phyloP scores from a whole-genome alignment of 1,140 invertebrate genomes.

The Schlechtendalia chinensis region DNA sequence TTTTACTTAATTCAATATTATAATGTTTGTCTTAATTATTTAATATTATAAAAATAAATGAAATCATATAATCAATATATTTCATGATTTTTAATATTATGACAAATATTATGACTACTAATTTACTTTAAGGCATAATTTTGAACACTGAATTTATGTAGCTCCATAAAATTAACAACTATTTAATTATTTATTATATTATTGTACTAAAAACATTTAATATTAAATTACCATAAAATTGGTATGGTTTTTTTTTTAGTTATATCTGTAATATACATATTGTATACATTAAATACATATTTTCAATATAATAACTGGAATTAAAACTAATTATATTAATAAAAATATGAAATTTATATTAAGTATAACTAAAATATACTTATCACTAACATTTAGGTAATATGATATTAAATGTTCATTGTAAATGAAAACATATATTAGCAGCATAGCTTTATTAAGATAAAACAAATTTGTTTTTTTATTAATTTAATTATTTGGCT shows the following conservation, averaged over 20 bases:
- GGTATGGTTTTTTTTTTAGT: not conserved
- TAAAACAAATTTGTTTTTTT: not conserved
- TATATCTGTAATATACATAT: not conserved
- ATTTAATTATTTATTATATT: constrained; percentile 14
- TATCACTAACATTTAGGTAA: no score
- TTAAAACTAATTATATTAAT: not conserved
- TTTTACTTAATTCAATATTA: not conserved
- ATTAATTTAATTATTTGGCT: constrained; percentile 1
- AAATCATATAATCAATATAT: no score
- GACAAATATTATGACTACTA: not conserved
- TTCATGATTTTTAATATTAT: no score
- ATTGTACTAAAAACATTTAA: constrained; percentile 4
- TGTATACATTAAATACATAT: not conserved
- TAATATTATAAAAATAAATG: not conserved
- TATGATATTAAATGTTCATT: not conserved
- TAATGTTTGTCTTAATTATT: not conserved
- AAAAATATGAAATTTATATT: not conserved
- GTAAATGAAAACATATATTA: not conserved
- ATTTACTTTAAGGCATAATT: not conserved
- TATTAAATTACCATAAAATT: not conserved
- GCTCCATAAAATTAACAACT: not conserved
- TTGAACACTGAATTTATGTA: not conserved
- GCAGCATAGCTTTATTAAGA: not conserved
- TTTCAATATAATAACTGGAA: no score
- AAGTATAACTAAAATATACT: not conserved